Evolutionary conservation across 2,888 invertebrate genomes (phyloP).

Genomic region (Temnothorax unifasciatus): DNA sequence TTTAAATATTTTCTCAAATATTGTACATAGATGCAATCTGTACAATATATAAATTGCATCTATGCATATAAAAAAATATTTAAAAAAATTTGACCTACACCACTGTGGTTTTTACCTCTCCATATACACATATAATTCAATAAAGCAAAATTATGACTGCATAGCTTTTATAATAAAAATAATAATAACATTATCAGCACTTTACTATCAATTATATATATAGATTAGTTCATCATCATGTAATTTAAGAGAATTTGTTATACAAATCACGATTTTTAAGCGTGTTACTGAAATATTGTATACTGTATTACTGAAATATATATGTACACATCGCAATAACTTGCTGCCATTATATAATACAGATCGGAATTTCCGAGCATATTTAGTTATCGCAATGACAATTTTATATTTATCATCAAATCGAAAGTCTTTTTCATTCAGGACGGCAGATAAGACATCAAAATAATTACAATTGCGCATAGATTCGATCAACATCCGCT

Average conservation of each 20-base stretch:
- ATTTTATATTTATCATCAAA: neutral
- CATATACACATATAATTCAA: neutral
- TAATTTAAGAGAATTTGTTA: neutral
- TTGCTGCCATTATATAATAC: neutral
- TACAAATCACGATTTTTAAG: neutral
- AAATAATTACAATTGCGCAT: slow-evolving; percentile 8
- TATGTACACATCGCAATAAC: neutral
- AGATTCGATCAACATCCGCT: neutral
- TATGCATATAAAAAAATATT: too few relatives aligned
- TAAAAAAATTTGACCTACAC: too few relatives aligned
- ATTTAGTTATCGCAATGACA: slow-evolving; percentile 4
- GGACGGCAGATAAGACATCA: neutral
- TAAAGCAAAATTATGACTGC: neutral
- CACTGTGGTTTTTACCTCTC: too few relatives aligned
- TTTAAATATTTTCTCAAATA: too few relatives aligned
- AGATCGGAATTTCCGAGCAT: neutral
- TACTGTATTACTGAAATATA: neutral
- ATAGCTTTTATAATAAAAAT: neutral
- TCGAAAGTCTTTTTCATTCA: neutral
- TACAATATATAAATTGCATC: too few relatives aligned
- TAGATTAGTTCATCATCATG: neutral
- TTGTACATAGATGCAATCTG: too few relatives aligned
- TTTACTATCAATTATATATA: neutral
- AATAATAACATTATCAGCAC: neutral
- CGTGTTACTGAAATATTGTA: neutral